Evolutionary conservation across 2,797 vertebrate species (phyloP).

Genomic region (Vultur gryphus): DNA sequence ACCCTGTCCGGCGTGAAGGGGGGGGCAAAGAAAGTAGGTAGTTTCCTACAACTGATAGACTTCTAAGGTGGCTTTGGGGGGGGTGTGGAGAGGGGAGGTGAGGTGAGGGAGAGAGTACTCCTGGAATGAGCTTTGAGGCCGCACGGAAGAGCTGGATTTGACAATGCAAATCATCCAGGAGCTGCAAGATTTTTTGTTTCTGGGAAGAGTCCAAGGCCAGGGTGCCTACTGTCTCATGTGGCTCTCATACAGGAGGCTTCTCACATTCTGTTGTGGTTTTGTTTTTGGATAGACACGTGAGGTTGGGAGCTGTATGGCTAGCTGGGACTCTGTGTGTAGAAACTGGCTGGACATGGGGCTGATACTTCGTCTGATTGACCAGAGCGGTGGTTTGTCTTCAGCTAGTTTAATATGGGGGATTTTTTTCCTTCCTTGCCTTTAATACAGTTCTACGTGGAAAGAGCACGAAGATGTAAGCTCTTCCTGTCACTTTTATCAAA

Average conservation of each 20-base stretch:
- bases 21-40: not conserved
- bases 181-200: not conserved
- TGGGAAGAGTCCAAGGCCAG: not conserved
- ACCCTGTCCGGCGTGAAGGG: not conserved
- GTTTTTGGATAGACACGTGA: not conserved
- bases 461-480: not conserved
- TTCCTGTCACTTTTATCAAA: not conserved
- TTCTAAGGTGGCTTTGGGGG: not conserved
- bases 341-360: not conserved
- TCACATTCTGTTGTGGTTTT: not conserved
- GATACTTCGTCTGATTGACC: not conserved
- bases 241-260: not conserved
- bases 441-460: not conserved
- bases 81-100: not conserved
- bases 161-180: not conserved
- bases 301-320: not conserved
- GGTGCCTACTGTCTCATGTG: not conserved
- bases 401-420: not conserved
- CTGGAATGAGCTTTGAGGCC: not conserved
- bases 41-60: not conserved
- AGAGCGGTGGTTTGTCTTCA: not conserved
- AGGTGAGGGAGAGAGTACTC: not conserved
- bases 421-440: not conserved
- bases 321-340: too few relatives aligned
- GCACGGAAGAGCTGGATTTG: not conserved